Conservation (phyloP, 2,797 vertebrate species). For the Gallinago nigripennis region DNA sequence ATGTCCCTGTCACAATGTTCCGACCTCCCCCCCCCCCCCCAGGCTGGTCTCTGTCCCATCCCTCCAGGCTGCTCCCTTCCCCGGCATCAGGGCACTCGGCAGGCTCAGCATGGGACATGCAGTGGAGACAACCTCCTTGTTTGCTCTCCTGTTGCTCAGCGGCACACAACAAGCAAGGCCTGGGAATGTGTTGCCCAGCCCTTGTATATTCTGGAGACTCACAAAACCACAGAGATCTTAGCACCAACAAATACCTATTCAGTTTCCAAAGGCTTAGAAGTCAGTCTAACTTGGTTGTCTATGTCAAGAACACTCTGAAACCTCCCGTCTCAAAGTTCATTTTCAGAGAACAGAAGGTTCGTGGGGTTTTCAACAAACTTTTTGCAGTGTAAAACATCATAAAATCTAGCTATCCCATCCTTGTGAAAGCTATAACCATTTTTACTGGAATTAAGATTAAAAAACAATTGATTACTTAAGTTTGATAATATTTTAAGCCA, state of each 20-base stretch:
- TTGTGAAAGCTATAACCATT: neutral
- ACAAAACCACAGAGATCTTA: neutral
- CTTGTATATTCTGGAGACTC: no score
- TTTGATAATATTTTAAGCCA: neutral
- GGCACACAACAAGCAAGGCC: neutral
- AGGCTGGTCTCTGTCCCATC: no score
- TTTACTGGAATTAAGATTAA: neutral
- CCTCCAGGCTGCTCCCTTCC: neutral
- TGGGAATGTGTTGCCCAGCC: neutral
- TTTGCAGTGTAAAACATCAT: neutral
- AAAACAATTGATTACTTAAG: neutral
- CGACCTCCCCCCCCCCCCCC: neutral
- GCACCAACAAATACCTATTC: neutral
- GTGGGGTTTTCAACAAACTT: neutral
- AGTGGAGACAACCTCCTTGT: neutral
- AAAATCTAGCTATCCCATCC: neutral
- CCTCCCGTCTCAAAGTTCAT: neutral
- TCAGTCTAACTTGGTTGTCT: neutral
- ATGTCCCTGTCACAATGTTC: accelerated
- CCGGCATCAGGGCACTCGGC: neutral
- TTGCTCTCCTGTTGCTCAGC: neutral
- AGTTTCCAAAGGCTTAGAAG: neutral
- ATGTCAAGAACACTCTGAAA: neutral
- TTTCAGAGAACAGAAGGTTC: neutral
- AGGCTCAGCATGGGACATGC: neutral